Conservation (phyloP, 2,797 vertebrate species). For the Chelon labrosus region DNA sequence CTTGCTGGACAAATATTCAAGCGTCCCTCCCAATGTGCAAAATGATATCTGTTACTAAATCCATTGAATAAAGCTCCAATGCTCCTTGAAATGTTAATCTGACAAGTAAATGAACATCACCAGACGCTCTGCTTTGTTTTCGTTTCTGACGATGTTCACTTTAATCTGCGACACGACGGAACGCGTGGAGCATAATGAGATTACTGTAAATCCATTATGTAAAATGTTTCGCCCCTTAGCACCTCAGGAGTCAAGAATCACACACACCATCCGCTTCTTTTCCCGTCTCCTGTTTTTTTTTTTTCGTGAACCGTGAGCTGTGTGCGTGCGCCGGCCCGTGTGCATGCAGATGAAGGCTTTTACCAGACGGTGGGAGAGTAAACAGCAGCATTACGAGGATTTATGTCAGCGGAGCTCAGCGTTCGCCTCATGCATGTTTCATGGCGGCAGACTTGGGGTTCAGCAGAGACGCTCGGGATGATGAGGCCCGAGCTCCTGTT, state of each 20-base stretch:
- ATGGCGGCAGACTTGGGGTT: constrained; percentile 46
- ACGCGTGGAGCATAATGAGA: constrained; percentile 22
- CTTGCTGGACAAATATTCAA: no score
- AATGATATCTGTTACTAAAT: no score
- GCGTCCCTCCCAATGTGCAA: no score
- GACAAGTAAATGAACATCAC: no score
- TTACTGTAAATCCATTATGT: constrained; percentile 30
- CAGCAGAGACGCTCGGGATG: constrained; percentile 28
- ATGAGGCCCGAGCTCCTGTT: constrained; percentile 11
- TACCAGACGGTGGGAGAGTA: constrained; percentile 31
- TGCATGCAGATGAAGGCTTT: constrained; percentile 38
- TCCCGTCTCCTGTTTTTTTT: neutral
- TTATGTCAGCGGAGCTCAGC: constrained; percentile 31
- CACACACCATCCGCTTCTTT: constrained; percentile 13
- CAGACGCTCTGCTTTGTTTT: neutral
- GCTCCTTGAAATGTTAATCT: no score
- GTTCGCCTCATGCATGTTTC: constrained; percentile 63
- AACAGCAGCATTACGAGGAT: constrained; percentile 46
- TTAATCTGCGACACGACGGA: constrained; percentile 18
- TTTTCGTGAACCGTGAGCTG: neutral
- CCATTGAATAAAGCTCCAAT: no score
- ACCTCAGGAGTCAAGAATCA: constrained; percentile 13
- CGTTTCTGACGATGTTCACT: constrained; percentile 9
- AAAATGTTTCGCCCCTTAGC: neutral
- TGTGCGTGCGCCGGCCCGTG: neutral